Conservation (phyloP, 2,113 vertebrate genomes). For the Tretioscincus oriximinensis region DNA sequence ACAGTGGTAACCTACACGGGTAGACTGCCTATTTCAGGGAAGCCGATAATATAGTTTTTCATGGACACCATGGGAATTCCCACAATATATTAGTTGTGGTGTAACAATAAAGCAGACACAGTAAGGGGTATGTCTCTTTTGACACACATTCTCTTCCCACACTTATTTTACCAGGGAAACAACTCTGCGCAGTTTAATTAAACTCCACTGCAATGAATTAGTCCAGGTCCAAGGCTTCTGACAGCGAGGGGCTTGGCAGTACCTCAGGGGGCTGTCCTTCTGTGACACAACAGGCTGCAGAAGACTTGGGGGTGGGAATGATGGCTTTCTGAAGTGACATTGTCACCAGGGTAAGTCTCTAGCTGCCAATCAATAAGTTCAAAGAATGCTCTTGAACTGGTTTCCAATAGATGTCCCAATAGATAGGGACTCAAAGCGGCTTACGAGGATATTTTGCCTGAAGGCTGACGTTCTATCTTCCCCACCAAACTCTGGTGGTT, state of each 20-base stretch:
- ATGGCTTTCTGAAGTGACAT: conserved; percentile 67
- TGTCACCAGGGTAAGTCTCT: conserved; percentile 67
- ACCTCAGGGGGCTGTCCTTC: conserved; percentile 77
- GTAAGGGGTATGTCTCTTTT: conserved; percentile 89
- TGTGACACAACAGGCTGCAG: conserved; percentile 74
- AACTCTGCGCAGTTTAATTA: conserved; percentile 89
- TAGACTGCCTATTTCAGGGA: conserved; percentile 82
- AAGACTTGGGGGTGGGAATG: conserved; percentile 74
- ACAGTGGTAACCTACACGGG: conserved; percentile 79
- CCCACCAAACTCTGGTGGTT: too few relatives aligned
- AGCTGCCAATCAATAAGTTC: conserved; percentile 71
- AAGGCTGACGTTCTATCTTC: too few relatives aligned
- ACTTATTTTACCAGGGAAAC: conserved; percentile 94
- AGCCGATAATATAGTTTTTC: conserved; percentile 87
- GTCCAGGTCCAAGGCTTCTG: conserved; percentile 81
- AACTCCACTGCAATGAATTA: conserved; percentile 85
- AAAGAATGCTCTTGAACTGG: conserved; percentile 40
- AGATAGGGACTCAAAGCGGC: too few relatives aligned
- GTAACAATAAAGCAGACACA: conserved; percentile 89
- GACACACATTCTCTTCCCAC: conserved; percentile 96
- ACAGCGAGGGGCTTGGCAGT: conserved; percentile 81
- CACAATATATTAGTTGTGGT: conserved; percentile 89
- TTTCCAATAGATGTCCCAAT: conserved; percentile 47
- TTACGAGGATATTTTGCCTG: too few relatives aligned
- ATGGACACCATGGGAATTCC: conserved; percentile 87